These are phyloP conservation scores for Periophthalmus magnuspinnatus DNA, from an alignment of 2,797 vertebrate genomes.

Conservation along the genomic window DNA sequence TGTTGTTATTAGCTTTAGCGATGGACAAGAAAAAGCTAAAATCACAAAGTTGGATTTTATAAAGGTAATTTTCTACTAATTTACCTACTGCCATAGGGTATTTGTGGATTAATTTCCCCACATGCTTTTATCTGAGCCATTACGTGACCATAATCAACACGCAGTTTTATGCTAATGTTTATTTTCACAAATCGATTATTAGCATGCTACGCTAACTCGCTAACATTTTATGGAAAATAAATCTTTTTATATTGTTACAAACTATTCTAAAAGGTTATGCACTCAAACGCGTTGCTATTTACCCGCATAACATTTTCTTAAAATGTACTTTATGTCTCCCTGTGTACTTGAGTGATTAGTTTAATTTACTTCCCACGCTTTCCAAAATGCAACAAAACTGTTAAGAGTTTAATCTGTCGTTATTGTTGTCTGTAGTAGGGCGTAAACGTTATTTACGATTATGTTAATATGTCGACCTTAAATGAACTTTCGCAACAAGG, in stretches of 20 bases:
- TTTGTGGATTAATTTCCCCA: too few species aligned
- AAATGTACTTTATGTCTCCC: neutral
- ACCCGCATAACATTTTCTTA: neutral
- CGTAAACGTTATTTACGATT: neutral
- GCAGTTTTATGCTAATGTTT: neutral
- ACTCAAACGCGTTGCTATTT: neutral
- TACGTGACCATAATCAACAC: neutral
- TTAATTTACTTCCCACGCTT: neutral
- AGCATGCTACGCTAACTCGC: neutral
- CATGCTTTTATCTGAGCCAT: neutral
- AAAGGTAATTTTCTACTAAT: conserved; percentile 48
- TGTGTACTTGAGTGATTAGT: neutral
- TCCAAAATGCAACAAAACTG: neutral
- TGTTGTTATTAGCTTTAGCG: conserved; percentile 42
- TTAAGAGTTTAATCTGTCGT: neutral
- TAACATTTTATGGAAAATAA: neutral
- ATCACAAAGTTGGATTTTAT: conserved; percentile 33
- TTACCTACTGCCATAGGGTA: neutral
- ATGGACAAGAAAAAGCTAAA: conserved; percentile 35
- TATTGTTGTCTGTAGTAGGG: too few species aligned
- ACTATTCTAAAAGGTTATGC: neutral
- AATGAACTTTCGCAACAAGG: conserved; percentile 2
- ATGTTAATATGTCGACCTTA: neutral
- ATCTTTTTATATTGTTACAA: neutral
- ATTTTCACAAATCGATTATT: neutral